Evolutionary conservation across 1,140 invertebrate species (phyloP).

Genomic region (Mya arenaria): DNA sequence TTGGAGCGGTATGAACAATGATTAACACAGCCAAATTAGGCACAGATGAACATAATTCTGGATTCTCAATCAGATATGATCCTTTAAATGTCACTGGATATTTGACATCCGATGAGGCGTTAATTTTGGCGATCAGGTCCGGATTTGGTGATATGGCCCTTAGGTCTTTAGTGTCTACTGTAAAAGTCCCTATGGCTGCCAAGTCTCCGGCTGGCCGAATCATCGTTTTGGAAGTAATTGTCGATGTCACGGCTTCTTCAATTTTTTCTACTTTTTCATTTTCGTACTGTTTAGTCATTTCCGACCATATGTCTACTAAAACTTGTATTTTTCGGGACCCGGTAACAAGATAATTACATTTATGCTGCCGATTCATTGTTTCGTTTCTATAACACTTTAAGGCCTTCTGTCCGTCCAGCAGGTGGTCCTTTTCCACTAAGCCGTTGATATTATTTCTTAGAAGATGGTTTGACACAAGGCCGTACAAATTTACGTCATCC

Average conservation of each 20-base stretch:
- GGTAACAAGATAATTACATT: conserved; percentile 5
- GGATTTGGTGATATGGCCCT: no score
- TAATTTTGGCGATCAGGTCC: not conserved
- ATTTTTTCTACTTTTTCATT: no score
- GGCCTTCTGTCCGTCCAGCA: not conserved
- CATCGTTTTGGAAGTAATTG: no score
- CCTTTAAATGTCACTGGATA: conserved; percentile 1
- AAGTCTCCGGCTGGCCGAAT: no score
- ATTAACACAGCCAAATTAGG: conserved; percentile 62
- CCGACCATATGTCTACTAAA: not conserved
- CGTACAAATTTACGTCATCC: conserved; percentile 83
- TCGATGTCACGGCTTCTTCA: no score
- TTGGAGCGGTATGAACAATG: conserved; percentile 71
- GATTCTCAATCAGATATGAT: conserved; percentile 65
- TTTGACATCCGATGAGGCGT: not conserved
- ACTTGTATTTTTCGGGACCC: not conserved
- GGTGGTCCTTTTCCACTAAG: not conserved
- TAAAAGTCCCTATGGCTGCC: no score
- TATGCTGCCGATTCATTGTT: no score
- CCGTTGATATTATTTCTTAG: conserved; percentile 1
- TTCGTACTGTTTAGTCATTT: conserved; percentile 20
- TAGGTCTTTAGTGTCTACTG: no score
- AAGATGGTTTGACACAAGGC: conserved; percentile 73
- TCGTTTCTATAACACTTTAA: conserved; percentile 12
- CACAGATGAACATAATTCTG: conserved; percentile 57